These are phyloP conservation scores for Diplolepis rosae DNA, from an alignment of 2,888 invertebrate genomes.

Conservation along the genomic window DNA sequence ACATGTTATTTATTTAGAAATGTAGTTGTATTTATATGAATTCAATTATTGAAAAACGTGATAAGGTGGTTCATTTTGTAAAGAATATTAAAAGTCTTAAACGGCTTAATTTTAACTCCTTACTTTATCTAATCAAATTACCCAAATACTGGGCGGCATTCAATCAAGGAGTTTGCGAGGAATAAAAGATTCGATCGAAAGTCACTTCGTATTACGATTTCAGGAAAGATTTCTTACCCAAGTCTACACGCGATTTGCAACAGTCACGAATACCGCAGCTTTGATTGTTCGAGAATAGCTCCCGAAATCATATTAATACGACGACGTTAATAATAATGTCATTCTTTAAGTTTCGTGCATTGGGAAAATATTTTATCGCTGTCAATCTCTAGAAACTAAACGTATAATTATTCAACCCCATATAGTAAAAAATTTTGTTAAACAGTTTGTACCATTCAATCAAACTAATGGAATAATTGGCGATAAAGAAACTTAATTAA, in stretches of 20 bases:
- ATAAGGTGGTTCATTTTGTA: background rate
- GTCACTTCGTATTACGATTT: constrained; percentile 30
- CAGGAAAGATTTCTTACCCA: constrained; percentile 26
- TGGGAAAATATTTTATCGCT: constrained; percentile 27
- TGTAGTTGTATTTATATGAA: background rate
- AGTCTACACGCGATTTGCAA: constrained; percentile 22
- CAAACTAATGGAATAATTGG: background rate
- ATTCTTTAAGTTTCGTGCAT: constrained; percentile 30
- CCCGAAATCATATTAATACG: constrained; percentile 30
- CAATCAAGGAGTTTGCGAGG: constrained; percentile 27
- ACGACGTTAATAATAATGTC: constrained; percentile 30
- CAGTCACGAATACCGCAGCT: constrained; percentile 21
- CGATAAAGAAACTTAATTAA: background rate
- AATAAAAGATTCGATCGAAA: constrained; percentile 30
- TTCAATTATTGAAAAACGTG: background rate
- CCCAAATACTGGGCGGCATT: constrained; percentile 27
- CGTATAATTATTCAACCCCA: constrained; percentile 24
- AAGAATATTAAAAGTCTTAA: constrained; percentile 6
- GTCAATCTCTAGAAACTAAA: constrained; percentile 25
- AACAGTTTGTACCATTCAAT: background rate
- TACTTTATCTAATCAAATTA: constrained; percentile 29
- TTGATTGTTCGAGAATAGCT: constrained; percentile 20
- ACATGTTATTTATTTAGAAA: no score
- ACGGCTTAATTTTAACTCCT: constrained; percentile 26
- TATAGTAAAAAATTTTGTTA: constrained; percentile 20